Base-by-base conservation (phyloP, 2,888 invertebrate species). In the Spilosoma lubricipeda region DNA sequence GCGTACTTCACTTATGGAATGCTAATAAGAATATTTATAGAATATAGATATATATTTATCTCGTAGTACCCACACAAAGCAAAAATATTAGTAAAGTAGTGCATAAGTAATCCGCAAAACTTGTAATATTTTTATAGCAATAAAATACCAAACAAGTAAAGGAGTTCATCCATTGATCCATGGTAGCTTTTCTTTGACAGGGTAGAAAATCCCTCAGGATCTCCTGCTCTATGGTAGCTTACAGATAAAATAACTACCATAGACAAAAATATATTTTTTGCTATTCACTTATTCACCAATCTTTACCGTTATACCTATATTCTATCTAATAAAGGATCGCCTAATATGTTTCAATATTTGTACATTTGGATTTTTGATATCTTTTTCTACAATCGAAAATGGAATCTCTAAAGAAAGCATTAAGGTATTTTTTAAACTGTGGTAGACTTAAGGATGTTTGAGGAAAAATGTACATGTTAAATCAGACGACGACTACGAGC, bases 401-500 rank as follows among this genome's bases (percentile, higher is more conserved):
- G 74, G 73, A 84, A 76, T 77, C 56, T 82, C 79, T 65, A 0
- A 0, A 3, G 13, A 56, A 78, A 65, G 15, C 27, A 68, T 75
- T 82, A 81, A 75, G 74, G 71, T 81, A 78, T 68, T 77, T 80
- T 80, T 82, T 77, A 71, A 77, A 79, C 77, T 85, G 83, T 83
- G 83, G 75, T 77, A 77, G 77, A 76, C 67, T 56, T 79, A 59
- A 56, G 73, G 27, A 23, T 68, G 69, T 56, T 69, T 70, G 42
- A 42, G 65, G 20, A 63, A 56, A 15, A 48, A 33, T 23, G 9
- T 52, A 39, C n/a, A n/a, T n/a, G n/a, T n/a, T n/a, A n/a, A n/a
- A n/a, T 33, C 71, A 74, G 78, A 94, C 93, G 92, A 95, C 88
- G 89, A 94, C 88, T 86, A 94, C 91, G 91, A 93, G 90, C 89